A percentile compares a stretch with the other conserved stretches of the same genome.
phyloP scores from a whole-genome alignment of 2,113 vertebrate genomes.

The Pomatorhinus ruficollis region DNA sequence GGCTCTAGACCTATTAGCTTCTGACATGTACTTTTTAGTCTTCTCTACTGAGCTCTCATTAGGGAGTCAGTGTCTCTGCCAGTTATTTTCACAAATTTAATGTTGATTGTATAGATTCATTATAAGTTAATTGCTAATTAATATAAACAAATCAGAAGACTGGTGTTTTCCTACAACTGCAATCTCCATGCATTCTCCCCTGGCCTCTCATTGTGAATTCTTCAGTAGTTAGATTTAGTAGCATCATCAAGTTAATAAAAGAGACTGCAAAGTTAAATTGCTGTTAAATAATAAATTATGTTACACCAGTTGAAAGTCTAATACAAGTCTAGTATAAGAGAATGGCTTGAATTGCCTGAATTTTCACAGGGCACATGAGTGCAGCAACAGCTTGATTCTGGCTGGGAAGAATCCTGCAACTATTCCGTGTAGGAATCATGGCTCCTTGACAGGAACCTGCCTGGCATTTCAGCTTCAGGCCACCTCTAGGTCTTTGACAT shows the following conservation, averaged over 20 bases:
- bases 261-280: neutral
- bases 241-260: neutral
- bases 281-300: neutral
- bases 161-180: neutral
- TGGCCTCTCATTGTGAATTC: neutral
- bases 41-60: neutral
- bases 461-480: neutral
- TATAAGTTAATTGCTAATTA: neutral
- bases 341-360: neutral
- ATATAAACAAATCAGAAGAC: neutral
- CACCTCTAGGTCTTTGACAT: neutral
- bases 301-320: neutral
- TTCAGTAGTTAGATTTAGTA: neutral
- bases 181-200: neutral
- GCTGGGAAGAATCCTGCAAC: neutral
- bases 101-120: neutral
- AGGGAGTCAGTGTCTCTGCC: neutral
- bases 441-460: neutral
- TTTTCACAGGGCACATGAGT: neutral
- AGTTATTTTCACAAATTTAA: neutral
- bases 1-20: neutral
- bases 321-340: neutral
- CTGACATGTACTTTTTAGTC: neutral
- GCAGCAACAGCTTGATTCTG: neutral
- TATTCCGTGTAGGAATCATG: fast-evolving